These are phyloP conservation scores for Drosophila baimaii DNA, from an alignment of 1,140 invertebrate species.

Conservation along the genomic window DNA sequence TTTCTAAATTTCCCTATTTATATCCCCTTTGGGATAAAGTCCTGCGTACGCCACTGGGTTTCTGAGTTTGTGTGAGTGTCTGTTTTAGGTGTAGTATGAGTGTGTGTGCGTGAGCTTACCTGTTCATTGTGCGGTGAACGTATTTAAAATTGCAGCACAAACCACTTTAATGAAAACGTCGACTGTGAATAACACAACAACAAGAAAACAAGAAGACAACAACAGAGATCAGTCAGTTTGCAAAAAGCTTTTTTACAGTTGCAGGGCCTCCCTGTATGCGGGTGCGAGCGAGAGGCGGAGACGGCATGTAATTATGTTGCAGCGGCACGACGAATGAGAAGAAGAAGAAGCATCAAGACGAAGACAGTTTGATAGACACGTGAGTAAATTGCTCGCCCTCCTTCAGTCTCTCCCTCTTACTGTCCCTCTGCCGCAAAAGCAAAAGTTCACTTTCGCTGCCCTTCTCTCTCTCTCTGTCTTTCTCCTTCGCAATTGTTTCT, in stretches of 20 bases:
- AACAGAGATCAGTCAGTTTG: conserved; percentile 52
- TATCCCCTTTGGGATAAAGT: neutral
- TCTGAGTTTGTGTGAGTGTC: conserved; percentile 18
- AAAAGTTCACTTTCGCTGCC: conserved; percentile 79
- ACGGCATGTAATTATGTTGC: conserved; percentile 67
- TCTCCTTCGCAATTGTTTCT: conserved; percentile 24
- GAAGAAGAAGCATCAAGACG: conserved; percentile 33
- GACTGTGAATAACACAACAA: conserved; percentile 62
- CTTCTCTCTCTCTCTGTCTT: conserved; percentile 30
- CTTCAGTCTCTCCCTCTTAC: neutral
- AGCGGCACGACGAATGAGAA: conserved; percentile 11
- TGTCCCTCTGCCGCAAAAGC: conserved; percentile 53
- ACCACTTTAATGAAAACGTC: conserved; percentile 79
- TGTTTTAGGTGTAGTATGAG: conserved; percentile 19
- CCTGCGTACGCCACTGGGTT: conserved; percentile 6
- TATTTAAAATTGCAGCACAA: conserved; percentile 81
- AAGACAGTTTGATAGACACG: conserved; percentile 69
- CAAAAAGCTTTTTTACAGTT: conserved; percentile 68
- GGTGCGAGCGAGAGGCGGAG: conserved; percentile 40
- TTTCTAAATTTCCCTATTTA: neutral
- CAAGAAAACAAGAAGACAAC: conserved; percentile 27
- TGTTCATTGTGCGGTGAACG: conserved; percentile 74
- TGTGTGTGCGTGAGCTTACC: conserved; percentile 63
- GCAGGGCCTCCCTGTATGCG: conserved; percentile 23
- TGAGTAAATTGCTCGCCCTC: conserved; percentile 71